phyloP scores from a whole-genome alignment of 2,113 vertebrate genomes.

The Haliaeetus leucogaster region DNA sequence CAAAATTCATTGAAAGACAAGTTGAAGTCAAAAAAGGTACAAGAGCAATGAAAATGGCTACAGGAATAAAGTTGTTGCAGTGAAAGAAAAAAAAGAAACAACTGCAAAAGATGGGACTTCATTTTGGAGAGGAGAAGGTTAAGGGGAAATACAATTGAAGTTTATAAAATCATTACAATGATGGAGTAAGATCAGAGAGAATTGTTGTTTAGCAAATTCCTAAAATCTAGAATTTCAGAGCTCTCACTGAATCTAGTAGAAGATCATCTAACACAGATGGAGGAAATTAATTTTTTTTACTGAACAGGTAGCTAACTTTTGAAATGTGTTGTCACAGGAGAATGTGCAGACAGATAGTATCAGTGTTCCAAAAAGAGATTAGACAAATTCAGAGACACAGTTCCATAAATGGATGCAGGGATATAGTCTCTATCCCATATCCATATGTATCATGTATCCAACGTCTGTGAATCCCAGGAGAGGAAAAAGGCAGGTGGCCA shows the following conservation, averaged over 20 bases:
- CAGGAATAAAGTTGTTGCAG: background rate
- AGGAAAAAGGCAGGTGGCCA: background rate
- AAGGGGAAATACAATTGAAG: background rate
- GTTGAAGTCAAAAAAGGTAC: background rate
- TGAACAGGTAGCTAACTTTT: background rate
- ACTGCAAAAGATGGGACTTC: background rate
- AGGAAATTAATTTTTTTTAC: background rate
- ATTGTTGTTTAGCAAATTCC: background rate
- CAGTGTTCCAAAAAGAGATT: background rate
- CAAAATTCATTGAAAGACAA: background rate
- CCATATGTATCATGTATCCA: rapidly evolving
- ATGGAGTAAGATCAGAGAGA: background rate
- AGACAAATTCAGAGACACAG: background rate
- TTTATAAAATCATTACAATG: background rate
- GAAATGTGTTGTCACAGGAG: background rate
- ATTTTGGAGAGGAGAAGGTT: background rate
- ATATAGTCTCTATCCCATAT: background rate
- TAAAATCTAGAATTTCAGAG: background rate
- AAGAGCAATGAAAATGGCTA: background rate
- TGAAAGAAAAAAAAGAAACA: background rate
- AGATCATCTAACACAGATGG: background rate
- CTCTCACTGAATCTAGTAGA: background rate
- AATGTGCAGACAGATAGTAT: background rate
- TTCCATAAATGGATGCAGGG: background rate
- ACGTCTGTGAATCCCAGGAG: background rate